These are phyloP conservation scores for Synaphobranchus kaupii DNA, from an alignment of 2,797 vertebrate genomes.

Conservation along the genomic window DNA sequence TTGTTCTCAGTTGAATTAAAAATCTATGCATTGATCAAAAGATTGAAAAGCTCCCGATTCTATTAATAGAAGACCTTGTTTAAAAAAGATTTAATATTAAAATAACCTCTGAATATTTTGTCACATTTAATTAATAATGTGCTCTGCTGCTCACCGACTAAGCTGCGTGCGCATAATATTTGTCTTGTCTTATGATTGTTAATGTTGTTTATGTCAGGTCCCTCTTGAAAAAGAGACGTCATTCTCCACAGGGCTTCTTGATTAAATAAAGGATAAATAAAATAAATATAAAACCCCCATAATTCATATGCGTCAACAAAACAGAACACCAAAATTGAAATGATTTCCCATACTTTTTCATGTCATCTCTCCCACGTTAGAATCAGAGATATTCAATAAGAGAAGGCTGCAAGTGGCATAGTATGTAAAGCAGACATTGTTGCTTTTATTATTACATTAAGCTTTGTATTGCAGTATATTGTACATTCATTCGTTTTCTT, in stretches of 20 bases:
- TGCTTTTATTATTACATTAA: background rate
- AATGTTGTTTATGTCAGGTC: background rate
- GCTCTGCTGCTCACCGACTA: background rate
- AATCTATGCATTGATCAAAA: background rate
- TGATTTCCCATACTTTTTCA: background rate
- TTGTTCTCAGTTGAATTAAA: background rate
- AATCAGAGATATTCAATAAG: background rate
- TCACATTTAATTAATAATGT: background rate
- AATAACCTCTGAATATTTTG: background rate
- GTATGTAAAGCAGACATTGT: background rate
- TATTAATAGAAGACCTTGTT: background rate
- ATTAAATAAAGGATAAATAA: background rate
- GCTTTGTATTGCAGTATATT: background rate
- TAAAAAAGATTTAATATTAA: background rate
- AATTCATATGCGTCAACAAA: background rate
- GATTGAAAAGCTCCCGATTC: background rate
- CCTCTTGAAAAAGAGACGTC: background rate
- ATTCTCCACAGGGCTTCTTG: background rate
- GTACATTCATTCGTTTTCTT: background rate
- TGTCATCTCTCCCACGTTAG: background rate
- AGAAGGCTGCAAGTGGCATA: background rate
- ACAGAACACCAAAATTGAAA: background rate
- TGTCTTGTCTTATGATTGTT: background rate
- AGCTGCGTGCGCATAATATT: background rate
- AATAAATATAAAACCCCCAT: background rate